Percentiles rank a stretch among this genome's conserved stretches.
These are phyloP conservation scores for Rousettus leschenaultii DNA, from an alignment of 2,113 vertebrate genomes.

Conservation along the genomic window DNA sequence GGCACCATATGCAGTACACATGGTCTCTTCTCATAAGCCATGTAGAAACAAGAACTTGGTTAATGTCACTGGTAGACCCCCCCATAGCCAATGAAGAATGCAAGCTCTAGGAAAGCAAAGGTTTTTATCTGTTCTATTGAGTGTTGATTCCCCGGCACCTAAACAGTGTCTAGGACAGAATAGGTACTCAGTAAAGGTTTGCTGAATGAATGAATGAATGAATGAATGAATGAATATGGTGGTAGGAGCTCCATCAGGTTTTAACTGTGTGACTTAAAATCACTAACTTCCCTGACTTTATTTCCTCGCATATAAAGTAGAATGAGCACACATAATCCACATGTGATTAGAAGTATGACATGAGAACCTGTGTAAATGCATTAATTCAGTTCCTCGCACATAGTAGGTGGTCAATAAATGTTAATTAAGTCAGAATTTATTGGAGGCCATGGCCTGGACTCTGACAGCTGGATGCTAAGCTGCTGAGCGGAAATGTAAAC, in stretches of 20 bases:
- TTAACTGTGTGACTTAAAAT: neutral
- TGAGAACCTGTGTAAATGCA: neutral
- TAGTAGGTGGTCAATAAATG: neutral
- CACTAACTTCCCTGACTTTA: neutral
- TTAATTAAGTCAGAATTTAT: neutral
- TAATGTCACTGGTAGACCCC: neutral
- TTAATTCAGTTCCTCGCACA: neutral
- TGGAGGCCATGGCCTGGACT: neutral
- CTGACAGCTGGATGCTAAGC: neutral
- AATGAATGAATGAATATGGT: too few relatives aligned
- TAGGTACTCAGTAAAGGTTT: neutral
- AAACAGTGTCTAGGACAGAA: neutral
- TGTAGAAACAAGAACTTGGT: neutral
- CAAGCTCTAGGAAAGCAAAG: neutral
- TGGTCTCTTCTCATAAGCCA: neutral
- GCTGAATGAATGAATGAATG: neutral
- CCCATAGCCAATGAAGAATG: neutral
- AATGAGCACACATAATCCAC: neutral
- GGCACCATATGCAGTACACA: neutral
- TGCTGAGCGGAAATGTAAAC: neutral
- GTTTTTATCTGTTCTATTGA: neutral
- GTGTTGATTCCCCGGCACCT: neutral
- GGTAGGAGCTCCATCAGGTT: neutral
- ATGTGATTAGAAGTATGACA: neutral
- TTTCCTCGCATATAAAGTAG: neutral